Evolutionary conservation across 2,888 invertebrate genomes (phyloP), one percentile per base, ranked within the genome.

Genomic region (Labia minor): DNA sequence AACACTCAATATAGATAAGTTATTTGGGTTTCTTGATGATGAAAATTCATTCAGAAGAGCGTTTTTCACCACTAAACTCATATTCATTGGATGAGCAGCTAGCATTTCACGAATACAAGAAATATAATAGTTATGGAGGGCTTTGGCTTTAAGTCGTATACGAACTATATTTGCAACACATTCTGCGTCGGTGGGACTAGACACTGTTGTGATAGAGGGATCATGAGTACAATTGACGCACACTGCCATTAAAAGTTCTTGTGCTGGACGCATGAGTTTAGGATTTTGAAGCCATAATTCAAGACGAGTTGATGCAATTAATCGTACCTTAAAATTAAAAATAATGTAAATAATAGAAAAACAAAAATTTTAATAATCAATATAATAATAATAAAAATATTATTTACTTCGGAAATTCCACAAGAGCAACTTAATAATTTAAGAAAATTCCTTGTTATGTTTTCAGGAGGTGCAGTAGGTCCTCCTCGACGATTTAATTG

Each of bases 271-370:
- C 81, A 92, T 90, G 66, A 95, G 79, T 82, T 97, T 98, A 69
- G 95, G 95, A 76, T 96, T 96, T 77, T 95, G 95, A 68, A 97
- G 81, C 96, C 96, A 97, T 72, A 89, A 85, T 77, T 97, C 97
- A 19, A 97, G 81, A 0, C 91, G 11, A n/a, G 63, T 20, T 8
- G 21, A 75, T 1, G 76, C 76, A 10, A 77, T 69, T 1, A 75
- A 74, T 3, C 49, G 49, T 3, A 49, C 49, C 49, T 49, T 8
- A n/a, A 62, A 16, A 68, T 26, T 26, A 6, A 33, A 10, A 65
- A 65, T 16, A n/a, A 62, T 26, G 3, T 26, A 26, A 26, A 26
- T 6, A 26, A 26, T 26, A 26, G 8, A 26, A 3, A 26, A 26
- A 3, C 26, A 6, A 26, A 26, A 6, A 26, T 6, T 26, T 26